Evolutionary conservation across 2,888 invertebrate species (phyloP), one percentile per base, ranked within the genome.

Genomic region (Diaprepes abbreviatus): DNA sequence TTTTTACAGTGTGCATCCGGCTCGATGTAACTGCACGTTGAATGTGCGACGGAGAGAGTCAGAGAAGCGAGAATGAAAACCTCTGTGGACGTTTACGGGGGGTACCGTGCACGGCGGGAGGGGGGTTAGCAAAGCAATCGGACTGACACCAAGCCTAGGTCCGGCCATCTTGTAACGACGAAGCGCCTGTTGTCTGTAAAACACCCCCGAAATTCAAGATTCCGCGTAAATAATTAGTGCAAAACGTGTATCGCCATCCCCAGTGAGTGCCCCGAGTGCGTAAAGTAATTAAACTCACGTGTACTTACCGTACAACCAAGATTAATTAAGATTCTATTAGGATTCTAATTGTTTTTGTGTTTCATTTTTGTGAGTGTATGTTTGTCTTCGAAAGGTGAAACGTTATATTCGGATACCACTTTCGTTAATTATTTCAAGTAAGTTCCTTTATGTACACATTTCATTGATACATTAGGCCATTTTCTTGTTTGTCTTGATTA

Each of bases 91-190:
- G 83, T 80, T 81, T 82, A 80, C 82, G 83, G 83, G 83, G 84
- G 82, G 83, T 81, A 82, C 83, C 83, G 83, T 83, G 83, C 82
- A 82, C 83, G 78, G 80, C 79, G 81, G 82, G 81, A 79, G 79
- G 80, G 80, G 79, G 79, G 82, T 80, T 80, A 79, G 85, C 85
- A 80, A 79, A 78, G 77, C 77, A 77, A 77, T 77, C 77, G 77
- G 77, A 77, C 77, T 77, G 76, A 76, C 75, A 74, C 84, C 84
- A 84, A 84, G 83, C 83, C 83, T 83, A 83, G 83, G 83, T 83
- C 83, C 84, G 83, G 84, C 83, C 84, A 84, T 84, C 83, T 84
- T 84, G 84, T 84, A 82, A 84, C 83, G 82, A 81, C 80, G 77
- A 81, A 80, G 79, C 82, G 81, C 67, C 79, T 80, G 81, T 79